These are phyloP conservation scores for Notolabrus celidotus DNA, from an alignment of 2,797 vertebrate species.

Conservation along the genomic window DNA sequence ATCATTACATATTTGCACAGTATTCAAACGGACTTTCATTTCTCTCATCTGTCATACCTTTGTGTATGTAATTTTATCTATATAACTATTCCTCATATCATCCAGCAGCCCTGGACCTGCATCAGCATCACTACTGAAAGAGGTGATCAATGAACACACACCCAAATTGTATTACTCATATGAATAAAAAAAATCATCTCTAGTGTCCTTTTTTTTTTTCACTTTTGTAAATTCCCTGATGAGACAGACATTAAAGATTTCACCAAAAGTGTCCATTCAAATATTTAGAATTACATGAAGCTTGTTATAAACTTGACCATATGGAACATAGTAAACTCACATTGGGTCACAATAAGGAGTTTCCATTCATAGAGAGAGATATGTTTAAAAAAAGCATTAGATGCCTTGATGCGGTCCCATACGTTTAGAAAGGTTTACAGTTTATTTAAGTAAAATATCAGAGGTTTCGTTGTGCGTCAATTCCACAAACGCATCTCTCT, in stretches of 20 bases:
- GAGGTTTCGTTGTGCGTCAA: background rate
- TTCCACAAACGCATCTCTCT: background rate
- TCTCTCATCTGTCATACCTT: background rate
- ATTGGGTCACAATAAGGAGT: no score
- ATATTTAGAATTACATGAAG: background rate
- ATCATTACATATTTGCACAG: background rate
- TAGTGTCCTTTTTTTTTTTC: background rate
- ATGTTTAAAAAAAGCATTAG: background rate
- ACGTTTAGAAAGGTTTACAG: background rate
- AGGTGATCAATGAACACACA: background rate
- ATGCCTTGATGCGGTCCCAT: background rate
- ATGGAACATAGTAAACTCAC: no score
- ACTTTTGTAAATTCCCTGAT: background rate
- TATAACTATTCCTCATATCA: background rate
- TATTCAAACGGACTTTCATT: background rate
- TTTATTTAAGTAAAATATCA: background rate
- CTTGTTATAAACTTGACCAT: background rate
- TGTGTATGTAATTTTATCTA: background rate
- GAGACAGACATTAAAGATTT: background rate
- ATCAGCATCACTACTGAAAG: slow-evolving; percentile 34
- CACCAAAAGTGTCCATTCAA: no score
- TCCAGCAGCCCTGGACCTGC: slow-evolving; percentile 24
- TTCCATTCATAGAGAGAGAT: no score
- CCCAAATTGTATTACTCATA: no score
- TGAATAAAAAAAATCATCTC: background rate